Percentiles rank a stretch among this genome's conserved stretches.
Conservation (phyloP, 2,113 vertebrate genomes). For the Nerophis ophidion region DNA sequence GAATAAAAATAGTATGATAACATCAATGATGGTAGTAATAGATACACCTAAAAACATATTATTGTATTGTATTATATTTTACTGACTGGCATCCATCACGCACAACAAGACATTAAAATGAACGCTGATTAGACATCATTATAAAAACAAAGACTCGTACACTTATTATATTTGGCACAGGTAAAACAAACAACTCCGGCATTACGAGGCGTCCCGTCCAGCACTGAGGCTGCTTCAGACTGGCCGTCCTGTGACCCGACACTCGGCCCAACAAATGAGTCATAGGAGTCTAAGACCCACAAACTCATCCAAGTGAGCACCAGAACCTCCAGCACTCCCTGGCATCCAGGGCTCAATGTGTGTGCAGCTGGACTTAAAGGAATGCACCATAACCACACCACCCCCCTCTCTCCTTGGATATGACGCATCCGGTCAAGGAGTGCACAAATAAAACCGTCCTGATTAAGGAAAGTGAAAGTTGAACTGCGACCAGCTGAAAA, state of each 20-base stretch:
- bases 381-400: background rate
- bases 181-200: background rate
- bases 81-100: no score
- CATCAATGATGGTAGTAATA: no score
- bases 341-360: slow-evolving; percentile 26
- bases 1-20: no score
- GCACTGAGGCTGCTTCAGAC: background rate
- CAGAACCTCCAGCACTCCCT: slow-evolving; percentile 45
- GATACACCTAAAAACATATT: no score
- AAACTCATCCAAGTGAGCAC: slow-evolving; percentile 37
- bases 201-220: background rate
- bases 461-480: slow-evolving; percentile 12
- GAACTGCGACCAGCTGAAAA: background rate
- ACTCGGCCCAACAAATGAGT: slow-evolving; percentile 14
- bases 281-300: slow-evolving; percentile 25
- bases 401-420: background rate
- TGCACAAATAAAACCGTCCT: slow-evolving; percentile 11
- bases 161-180: no score
- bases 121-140: no score
- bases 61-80: no score
- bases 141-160: no score
- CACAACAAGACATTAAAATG: no score
- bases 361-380: slow-evolving; percentile 23
- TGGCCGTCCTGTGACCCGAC: background rate
- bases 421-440: background rate